A percentile compares a stretch with the other conserved stretches of the same genome.
Conservation (phyloP, 2,113 vertebrate species). For the Barbus barbus region DNA sequence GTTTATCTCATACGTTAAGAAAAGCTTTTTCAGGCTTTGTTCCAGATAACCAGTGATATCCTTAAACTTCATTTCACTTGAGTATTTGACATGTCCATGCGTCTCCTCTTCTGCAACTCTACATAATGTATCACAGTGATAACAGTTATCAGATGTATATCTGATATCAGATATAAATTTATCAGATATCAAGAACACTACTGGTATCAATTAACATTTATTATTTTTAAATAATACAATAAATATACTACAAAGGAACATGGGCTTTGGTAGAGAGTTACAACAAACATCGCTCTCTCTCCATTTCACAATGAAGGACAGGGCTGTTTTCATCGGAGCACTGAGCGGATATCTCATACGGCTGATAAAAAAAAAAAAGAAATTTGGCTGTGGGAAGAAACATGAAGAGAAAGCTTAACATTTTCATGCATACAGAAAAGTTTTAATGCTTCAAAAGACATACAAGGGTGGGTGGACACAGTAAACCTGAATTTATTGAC, state of each 20-base stretch:
- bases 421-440: constrained; percentile 83
- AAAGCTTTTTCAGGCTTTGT: neutral
- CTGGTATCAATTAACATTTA: constrained; percentile 80
- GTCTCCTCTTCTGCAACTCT: neutral
- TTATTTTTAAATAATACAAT: constrained; percentile 84
- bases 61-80: neutral
- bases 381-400: constrained; percentile 61
- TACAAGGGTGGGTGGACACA: constrained; percentile 87
- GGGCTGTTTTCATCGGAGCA: constrained; percentile 61
- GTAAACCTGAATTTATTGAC: constrained; percentile 93
- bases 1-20: neutral
- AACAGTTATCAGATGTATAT: constrained; percentile 14
- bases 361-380: constrained; percentile 37
- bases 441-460: constrained; percentile 86
- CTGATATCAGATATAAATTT: neutral
- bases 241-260: constrained; percentile 83
- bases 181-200: constrained; percentile 72
- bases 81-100: neutral
- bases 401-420: constrained; percentile 78
- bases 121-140: neutral
- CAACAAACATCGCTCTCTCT: constrained; percentile 72
- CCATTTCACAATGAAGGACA: constrained; percentile 73
- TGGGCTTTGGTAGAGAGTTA: constrained; percentile 76
- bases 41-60: neutral
- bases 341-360: constrained; percentile 23